These are phyloP conservation scores for Hylaea fasciaria DNA, from an alignment of 2,888 invertebrate genomes.

Conservation along the genomic window DNA sequence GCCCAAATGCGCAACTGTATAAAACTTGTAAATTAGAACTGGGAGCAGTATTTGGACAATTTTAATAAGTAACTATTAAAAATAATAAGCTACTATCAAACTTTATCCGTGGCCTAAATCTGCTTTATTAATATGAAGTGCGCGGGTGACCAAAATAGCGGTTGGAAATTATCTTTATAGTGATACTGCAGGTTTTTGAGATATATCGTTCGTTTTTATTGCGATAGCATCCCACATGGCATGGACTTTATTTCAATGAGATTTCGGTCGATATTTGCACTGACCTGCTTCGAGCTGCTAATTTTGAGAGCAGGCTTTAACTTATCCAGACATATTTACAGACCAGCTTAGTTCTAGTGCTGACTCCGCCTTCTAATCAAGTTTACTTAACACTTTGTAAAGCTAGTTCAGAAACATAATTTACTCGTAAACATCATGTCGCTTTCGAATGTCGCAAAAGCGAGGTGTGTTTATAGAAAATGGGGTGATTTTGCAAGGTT, in stretches of 20 bases:
- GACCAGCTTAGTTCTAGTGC: slow-evolving; percentile 7
- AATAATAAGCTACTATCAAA: too few species aligned
- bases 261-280: too few species aligned
- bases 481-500: slow-evolving; percentile 38
- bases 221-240: too few species aligned
- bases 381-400: slow-evolving; percentile 19
- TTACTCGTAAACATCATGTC: slow-evolving; percentile 20
- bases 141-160: too few species aligned
- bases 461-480: slow-evolving; percentile 33
- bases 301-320: too few species aligned
- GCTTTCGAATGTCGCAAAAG: slow-evolving; percentile 29
- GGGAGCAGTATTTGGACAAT: not conserved
- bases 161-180: too few species aligned
- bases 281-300: too few species aligned
- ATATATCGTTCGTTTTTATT: too few species aligned
- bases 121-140: too few species aligned
- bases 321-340: slow-evolving; percentile 10
- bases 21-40: slow-evolving; percentile 12
- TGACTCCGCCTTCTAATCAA: slow-evolving; percentile 24
- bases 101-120: too few species aligned
- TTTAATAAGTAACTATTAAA: not conserved
- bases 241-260: too few species aligned
- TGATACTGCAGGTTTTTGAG: too few species aligned
- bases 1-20: not conserved
- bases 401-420: slow-evolving; percentile 25